Conservation (phyloP, 37 sponge, comb jelly and placozoan genomes). For the Spongilla lacustris region DNA sequence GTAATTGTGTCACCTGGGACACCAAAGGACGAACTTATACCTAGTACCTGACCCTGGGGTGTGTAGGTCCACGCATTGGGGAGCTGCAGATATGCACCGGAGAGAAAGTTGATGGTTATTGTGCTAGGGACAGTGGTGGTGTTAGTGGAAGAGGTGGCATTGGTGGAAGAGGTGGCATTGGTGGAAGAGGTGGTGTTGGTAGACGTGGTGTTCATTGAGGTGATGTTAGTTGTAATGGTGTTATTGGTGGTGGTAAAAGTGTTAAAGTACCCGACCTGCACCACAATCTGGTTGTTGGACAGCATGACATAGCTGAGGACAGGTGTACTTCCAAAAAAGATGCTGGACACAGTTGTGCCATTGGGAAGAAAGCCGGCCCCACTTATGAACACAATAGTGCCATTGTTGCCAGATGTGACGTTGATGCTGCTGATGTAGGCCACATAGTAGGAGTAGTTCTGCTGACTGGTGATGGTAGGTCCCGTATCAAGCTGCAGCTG, state of each 20-base stretch:
- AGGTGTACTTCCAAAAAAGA: constrained; percentile 36
- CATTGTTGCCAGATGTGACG: constrained; percentile 57
- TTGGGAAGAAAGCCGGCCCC: constrained; percentile 38
- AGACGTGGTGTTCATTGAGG: too few species aligned
- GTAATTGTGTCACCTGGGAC: constrained; percentile 34
- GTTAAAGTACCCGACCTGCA: constrained; percentile 12
- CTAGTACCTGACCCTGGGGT: constrained; percentile 29
- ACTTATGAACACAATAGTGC: constrained; percentile 54
- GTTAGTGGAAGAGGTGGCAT: too few species aligned
- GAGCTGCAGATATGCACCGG: constrained; percentile 47
- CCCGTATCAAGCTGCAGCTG: constrained; percentile 17
- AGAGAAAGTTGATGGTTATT: constrained; percentile 25
- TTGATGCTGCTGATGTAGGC: constrained; percentile 22
- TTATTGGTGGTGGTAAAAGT: neutral
- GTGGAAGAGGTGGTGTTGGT: too few species aligned
- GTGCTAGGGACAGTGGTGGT: too few species aligned
- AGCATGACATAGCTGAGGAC: neutral
- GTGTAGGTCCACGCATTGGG: constrained; percentile 46
- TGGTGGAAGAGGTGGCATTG: too few species aligned
- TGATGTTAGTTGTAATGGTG: neutral
- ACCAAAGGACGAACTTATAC: constrained; percentile 18
- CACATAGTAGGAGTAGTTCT: constrained; percentile 43
- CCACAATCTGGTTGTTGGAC: constrained; percentile 21
- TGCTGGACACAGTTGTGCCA: neutral
- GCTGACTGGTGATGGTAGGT: constrained; percentile 10